These are phyloP conservation scores for Drosophila lini DNA, from an alignment of 1,140 invertebrate species.

Conservation along the genomic window DNA sequence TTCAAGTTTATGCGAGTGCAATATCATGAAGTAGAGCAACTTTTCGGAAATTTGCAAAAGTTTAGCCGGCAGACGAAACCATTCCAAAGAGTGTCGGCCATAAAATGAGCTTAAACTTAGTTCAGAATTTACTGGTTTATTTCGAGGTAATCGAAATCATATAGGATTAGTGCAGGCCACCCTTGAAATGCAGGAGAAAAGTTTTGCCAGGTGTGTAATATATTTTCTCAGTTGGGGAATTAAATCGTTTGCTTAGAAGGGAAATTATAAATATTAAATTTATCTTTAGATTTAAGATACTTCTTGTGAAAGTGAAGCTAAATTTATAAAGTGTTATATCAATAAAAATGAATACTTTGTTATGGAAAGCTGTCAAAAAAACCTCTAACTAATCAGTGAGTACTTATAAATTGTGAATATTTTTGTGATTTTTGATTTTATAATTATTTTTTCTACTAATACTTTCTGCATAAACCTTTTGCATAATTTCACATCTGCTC, in stretches of 20 bases:
- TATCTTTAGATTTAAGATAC: not conserved
- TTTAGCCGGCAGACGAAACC: not conserved
- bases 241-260: not conserved
- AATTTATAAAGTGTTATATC: too few relatives aligned
- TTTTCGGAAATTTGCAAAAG: slow-evolving; percentile 29
- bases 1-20: slow-evolving; percentile 39
- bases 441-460: not conserved
- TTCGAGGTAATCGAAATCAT: not conserved
- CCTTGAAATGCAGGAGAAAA: not conserved
- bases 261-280: not conserved
- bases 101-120: slow-evolving; percentile 30
- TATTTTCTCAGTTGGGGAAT: not conserved
- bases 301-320: not conserved
- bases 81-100: slow-evolving; percentile 12
- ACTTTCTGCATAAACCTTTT: slow-evolving; percentile 17
- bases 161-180: not conserved
- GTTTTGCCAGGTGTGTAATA: not conserved
- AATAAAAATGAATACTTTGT: too few relatives aligned
- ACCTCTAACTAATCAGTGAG: not conserved
- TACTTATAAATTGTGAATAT: too few relatives aligned
- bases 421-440: too few relatives aligned
- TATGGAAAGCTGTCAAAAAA: not conserved
- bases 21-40: slow-evolving; percentile 24
- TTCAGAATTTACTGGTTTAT: not conserved
- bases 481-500: not conserved